Percentiles rank a stretch among this genome's conserved stretches.
Conservation (phyloP, 53 echinoderm and acorn worm genomes). For the Mesocentrotus franciscanus region DNA sequence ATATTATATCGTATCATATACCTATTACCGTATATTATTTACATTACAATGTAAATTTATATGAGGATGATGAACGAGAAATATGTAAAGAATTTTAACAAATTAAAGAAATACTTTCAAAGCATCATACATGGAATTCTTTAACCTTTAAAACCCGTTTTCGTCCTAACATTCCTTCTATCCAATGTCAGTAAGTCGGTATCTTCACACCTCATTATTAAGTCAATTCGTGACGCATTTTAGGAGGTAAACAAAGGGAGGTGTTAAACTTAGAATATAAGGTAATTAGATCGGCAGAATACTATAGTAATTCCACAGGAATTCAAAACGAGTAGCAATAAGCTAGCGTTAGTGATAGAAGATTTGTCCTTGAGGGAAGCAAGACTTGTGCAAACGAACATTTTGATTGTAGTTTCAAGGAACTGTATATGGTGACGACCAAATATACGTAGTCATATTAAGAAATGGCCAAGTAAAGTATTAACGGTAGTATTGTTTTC, state of each 20-base stretch:
- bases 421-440: background rate
- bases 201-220: slow-evolving; percentile 53
- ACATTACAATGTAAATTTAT: background rate
- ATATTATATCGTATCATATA: no score
- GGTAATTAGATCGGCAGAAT: slow-evolving; percentile 7
- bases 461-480: background rate
- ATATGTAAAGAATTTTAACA: no score
- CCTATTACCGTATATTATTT: background rate
- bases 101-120: no score
- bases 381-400: background rate
- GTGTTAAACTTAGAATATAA: background rate
- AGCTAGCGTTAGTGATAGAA: background rate
- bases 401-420: background rate
- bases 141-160: background rate
- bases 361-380: background rate
- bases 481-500: background rate
- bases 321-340: slow-evolving; percentile 27
- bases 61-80: no score
- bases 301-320: background rate
- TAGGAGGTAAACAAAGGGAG: background rate
- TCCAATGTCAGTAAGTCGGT: background rate
- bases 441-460: background rate
- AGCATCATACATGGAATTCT: background rate
- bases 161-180: background rate
- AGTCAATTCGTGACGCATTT: slow-evolving; percentile 53